Base-by-base conservation (phyloP, 2,888 invertebrate genomes). In the Tetanocera ferruginea region DNA sequence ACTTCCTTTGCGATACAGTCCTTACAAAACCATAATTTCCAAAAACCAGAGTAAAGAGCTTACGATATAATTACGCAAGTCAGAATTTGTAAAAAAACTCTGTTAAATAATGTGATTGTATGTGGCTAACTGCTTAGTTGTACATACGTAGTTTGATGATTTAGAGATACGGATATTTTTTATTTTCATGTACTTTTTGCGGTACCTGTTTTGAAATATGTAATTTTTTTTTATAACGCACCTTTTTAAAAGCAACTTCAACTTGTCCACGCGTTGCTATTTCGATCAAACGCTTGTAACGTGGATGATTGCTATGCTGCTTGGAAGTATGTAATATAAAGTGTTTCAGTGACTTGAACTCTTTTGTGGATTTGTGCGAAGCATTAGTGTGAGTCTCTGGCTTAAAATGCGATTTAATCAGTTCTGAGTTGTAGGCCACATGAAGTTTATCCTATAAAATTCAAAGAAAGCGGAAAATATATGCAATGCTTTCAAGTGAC, bases 311-410 rank as follows among this genome's bases (percentile, higher is more conserved):
- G 76, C 88, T 87, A 74, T 87, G 87, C 75, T 84, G 86, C 80
- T 89, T 90, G 71, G 90, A 89, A 79, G 83, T 85, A 78, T 87
- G 84, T 70, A 89, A 77, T 69, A 90, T 82, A 77, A 89, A 87
- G 72, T 88, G 85, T 79, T 86, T 87, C 3, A 88, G 81, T 82
- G 86, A 85, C 77, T 85, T 84, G 57, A 80, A 83, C 62, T 83
- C 80, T 51, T 83, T 76, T 4, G 76, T 60, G 51, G 72, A 69
- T 72, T 70, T 78, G 51, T 80, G 51, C 19, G 57, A 23, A 28
- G 19, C 37, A 77, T 79, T 64, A 31, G 34, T 25, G 4, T n/a
- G 43, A n/a, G 79, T 62, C 81, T 75, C 60, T 67, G 76, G 77
- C 76, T 84, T 81, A 67, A 87, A 88, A 78, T 86, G 86, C 66